Base-by-base conservation (phyloP, 1,140 invertebrate genomes). In the Steinernema khuongi region DNA sequence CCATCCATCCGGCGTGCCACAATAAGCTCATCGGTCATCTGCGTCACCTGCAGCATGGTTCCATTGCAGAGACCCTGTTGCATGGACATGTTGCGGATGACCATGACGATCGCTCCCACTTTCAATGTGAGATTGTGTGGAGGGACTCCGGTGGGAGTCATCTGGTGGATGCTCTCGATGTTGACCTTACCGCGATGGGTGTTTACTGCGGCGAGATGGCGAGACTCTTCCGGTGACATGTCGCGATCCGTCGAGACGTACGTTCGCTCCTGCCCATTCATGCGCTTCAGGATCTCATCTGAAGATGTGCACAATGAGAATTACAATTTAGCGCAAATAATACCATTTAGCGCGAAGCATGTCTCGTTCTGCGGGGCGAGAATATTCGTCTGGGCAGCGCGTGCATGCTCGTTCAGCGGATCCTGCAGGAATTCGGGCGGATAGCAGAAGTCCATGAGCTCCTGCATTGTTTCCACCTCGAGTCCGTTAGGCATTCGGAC, bases 21-120 rank as follows among this genome's bases (percentile, higher is more conserved):
- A 11, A 41, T 11, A 11, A 41, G 36, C 7, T 41, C 36, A n/a
- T 41, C 36, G 36, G 7, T 41, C 36, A 41, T 41, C n/a, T 7
- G n/a, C 7, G 17, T 41, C 17, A 70, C 41, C 32, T 31, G 26
- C 32, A 81, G 43, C 41, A 74, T 67, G 28, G 80, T 81, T 32
- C 79, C 77, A 74, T 80, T 81, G 68, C 76, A 80, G n/a, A 78
- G 50, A 17, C 68, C 72, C 18, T 31, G 22, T 19, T 14, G 17
- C n/a, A 60, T 19, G 28, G 26, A 22, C 22, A 79, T 66, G 66
- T 80, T 80, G 36, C 75, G 26, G 17, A 80, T 44, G 7, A 80
- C 43, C 72, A 80, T 81, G 28, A 79, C 43, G 30, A 75, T 67
- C 28, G 77, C 74, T 33, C 77, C 77, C 19, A 68, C 69, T 60